Base-by-base conservation (phyloP, 30 jellyfish, hydroid and myxozoan species). In the Chironex yamaguchii region DNA sequence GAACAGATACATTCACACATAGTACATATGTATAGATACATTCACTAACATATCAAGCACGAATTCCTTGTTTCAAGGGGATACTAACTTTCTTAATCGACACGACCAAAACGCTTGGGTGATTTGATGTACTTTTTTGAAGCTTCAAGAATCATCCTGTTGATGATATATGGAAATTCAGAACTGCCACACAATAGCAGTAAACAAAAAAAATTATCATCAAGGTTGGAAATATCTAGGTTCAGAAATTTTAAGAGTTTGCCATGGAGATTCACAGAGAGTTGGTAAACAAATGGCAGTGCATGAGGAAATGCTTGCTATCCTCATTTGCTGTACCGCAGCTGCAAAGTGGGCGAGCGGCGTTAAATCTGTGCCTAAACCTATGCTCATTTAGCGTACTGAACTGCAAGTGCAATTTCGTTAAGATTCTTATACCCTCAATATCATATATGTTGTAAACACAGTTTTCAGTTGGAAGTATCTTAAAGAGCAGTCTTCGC, bases 271-370 rank as follows among this genome's bases (percentile, higher is more conserved):
- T 54, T 54, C 72, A 54, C 72, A 11, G 31, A 36, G 30, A 4
- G 54, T 75, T 29, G 26, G 12, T 42, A 27, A 49, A 76, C 79
- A 52, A 0, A 1, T 76, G 88, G 88, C 88, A 76, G 63, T 76
- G 88, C 78, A 50, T 76, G 88, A 76, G 78, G 88, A 50, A 76
- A 26, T 76, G 88, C 78, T 76, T 49, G 33, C 34, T 51, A 2
- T 52, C 88, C 9, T 76, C 88, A 11, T 76, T 76, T 1, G 78
- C 88, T 2, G 63, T 52, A 31, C 88, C 88, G 62, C 88, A 76
- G 6, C 32, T 52, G 23, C 78, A 75, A 1, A 75, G 75, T 49
- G 78, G 88, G 58, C 79, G 52, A 1, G 42, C 62, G 83, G 1
- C 28, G 67, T 69, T 28, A 35, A 69, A 34, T 35, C 67, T 42